phyloP scores from a whole-genome alignment of 1,140 invertebrate genomes.

The Eupristina koningsbergeri region DNA sequence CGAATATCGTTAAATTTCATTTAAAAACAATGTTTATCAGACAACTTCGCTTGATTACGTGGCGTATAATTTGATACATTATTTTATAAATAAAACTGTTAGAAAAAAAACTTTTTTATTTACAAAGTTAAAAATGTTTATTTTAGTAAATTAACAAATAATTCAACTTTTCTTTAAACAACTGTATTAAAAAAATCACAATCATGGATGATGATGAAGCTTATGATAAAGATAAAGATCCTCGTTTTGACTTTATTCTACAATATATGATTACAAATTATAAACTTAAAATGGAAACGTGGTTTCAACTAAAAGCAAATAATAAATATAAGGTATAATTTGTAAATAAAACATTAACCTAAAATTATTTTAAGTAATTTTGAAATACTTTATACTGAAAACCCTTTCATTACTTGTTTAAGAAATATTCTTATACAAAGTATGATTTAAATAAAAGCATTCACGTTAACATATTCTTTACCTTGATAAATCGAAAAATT shows the following conservation, averaged over 20 bases:
- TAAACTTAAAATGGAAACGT: conserved; percentile 82
- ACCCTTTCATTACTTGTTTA: too few species aligned
- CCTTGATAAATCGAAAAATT: too few species aligned
- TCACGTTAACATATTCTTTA: too few species aligned
- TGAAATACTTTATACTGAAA: too few species aligned
- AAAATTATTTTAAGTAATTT: not conserved
- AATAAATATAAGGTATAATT: conserved; percentile 77
- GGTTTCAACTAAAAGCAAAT: conserved; percentile 81
- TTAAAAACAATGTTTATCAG: not conserved
- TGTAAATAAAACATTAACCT: not conserved
- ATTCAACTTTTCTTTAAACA: not conserved
- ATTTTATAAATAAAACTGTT: not conserved
- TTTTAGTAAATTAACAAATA: not conserved
- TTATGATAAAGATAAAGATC: conserved; percentile 61
- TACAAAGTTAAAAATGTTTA: conserved; percentile 7
- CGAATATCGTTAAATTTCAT: not conserved
- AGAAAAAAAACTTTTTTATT: not conserved
- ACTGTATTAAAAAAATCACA: not conserved
- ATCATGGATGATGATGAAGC: conserved; percentile 53
- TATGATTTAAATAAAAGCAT: not conserved
- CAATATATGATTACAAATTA: conserved; percentile 62
- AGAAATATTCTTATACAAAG: too few species aligned
- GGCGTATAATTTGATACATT: conserved; percentile 6
- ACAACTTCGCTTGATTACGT: conserved; percentile 23
- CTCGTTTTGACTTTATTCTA: conserved; percentile 63